These are phyloP conservation scores for Linnaemya vulpina DNA, from an alignment of 2,888 invertebrate genomes.

Conservation along the genomic window DNA sequence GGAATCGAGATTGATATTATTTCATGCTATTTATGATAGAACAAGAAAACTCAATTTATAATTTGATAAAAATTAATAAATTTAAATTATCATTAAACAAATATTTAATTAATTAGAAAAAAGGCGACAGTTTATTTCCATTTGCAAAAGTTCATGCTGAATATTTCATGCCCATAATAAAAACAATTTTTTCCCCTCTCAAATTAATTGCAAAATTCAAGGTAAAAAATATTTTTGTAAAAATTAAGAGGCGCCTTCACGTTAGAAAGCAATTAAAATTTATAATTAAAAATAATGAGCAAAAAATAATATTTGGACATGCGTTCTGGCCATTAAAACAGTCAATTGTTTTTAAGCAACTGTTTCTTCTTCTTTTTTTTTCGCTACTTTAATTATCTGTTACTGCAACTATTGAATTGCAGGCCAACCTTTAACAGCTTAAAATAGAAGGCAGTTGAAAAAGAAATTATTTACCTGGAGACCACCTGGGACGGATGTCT, in stretches of 20 bases:
- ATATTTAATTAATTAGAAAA: background rate
- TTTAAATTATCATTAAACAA: conserved; percentile 11
- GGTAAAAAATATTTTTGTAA: conserved; percentile 22
- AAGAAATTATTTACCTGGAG: conserved; percentile 2
- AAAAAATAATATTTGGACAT: conserved; percentile 17
- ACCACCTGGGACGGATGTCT: conserved; percentile 58
- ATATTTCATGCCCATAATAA: background rate
- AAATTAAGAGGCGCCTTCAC: conserved; percentile 31
- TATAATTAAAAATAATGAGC: background rate
- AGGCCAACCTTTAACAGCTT: background rate
- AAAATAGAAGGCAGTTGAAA: background rate
- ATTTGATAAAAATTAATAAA: background rate
- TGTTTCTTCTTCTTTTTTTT: background rate
- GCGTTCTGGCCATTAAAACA: background rate
- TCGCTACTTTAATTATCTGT: background rate
- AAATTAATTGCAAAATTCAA: conserved; percentile 32
- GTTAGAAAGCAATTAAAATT: background rate
- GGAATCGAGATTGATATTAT: too few relatives aligned
- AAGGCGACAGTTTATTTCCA: background rate
- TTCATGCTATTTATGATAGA: too few relatives aligned
- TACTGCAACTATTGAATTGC: background rate
- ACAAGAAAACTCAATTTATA: background rate
- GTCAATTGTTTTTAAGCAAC: background rate
- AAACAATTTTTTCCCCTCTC: background rate
- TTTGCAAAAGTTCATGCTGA: conserved; percentile 2